phyloP scores from a whole-genome alignment of 2,888 invertebrate species.

The Xylocampa areola region DNA sequence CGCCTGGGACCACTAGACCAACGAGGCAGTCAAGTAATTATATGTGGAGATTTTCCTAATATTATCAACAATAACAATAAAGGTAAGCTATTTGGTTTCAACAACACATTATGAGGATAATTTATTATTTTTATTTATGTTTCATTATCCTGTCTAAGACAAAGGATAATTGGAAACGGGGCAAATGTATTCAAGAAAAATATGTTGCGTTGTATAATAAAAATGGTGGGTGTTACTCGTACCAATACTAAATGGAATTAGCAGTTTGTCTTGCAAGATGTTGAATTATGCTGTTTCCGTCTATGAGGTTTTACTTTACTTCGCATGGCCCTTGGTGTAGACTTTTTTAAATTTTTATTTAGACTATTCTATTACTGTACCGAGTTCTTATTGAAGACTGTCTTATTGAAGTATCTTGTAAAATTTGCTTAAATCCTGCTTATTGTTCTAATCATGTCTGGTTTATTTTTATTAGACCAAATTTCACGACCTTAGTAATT shows the following conservation, averaged over 20 bases:
- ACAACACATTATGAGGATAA: conserved; percentile 31
- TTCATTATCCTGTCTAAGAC: conserved; percentile 47
- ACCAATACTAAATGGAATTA: conserved; percentile 12
- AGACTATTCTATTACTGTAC: no score
- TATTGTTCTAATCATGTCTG: no score
- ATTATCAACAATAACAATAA: conserved; percentile 16
- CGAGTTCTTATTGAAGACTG: no score
- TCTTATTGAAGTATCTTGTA: no score
- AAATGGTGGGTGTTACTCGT: conserved; percentile 30
- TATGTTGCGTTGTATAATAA: conserved; percentile 34
- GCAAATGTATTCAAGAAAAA: conserved; percentile 49
- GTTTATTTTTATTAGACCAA: no score
- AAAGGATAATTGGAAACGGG: conserved; percentile 45
- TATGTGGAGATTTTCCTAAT: conserved; percentile 15
- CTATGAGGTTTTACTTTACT: no score
- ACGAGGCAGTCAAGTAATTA: no score
- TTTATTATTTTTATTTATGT: conserved; percentile 56
- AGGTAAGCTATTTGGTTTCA: conserved; percentile 32
- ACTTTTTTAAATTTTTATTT: no score
- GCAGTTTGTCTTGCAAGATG: conserved; percentile 14
- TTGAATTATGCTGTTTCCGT: background rate
- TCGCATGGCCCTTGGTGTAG: no score
- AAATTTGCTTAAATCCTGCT: no score
- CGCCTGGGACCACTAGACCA: no score
- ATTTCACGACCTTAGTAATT: no score